These are phyloP conservation scores for Merluccius polli DNA, from an alignment of 2,797 vertebrate genomes.

Conservation along the genomic window DNA sequence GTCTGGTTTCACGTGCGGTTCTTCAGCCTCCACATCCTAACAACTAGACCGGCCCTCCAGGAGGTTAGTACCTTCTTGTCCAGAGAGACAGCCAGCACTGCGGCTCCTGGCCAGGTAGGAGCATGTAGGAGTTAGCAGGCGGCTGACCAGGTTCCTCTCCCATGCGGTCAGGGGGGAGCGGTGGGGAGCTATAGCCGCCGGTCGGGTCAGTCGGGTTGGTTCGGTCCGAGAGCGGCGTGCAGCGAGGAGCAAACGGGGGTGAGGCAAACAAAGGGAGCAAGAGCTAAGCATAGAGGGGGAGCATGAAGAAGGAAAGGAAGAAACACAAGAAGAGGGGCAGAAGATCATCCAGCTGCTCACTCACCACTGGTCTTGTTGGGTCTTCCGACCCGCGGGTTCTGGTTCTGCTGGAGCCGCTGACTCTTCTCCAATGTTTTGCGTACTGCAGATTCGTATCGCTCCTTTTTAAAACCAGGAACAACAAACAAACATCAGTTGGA, in stretches of 20 bases:
- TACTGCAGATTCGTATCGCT: constrained; percentile 87
- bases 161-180: constrained; percentile 77
- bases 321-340: background rate
- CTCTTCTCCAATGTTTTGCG: constrained; percentile 88
- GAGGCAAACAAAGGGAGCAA: constrained; percentile 23
- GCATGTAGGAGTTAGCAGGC: constrained; percentile 90
- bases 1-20: background rate
- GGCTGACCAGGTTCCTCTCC: constrained; percentile 92
- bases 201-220: constrained; percentile 31
- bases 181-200: constrained; percentile 54
- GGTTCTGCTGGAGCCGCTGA: constrained; percentile 80
- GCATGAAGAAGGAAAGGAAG: background rate
- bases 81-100: constrained; percentile 84
- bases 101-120: constrained; percentile 94
- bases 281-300: background rate
- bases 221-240: constrained; percentile 42
- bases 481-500: constrained; percentile 19
- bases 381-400: constrained; percentile 81
- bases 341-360: background rate
- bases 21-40: background rate
- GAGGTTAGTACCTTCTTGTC: constrained; percentile 80
- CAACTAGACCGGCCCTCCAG: background rate
- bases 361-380: constrained; percentile 75
- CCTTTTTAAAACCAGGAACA: constrained; percentile 65
- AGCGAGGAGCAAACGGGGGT: constrained; percentile 44